phyloP scores from a whole-genome alignment of 2,888 invertebrate genomes.

The Mythimna vitellina region DNA sequence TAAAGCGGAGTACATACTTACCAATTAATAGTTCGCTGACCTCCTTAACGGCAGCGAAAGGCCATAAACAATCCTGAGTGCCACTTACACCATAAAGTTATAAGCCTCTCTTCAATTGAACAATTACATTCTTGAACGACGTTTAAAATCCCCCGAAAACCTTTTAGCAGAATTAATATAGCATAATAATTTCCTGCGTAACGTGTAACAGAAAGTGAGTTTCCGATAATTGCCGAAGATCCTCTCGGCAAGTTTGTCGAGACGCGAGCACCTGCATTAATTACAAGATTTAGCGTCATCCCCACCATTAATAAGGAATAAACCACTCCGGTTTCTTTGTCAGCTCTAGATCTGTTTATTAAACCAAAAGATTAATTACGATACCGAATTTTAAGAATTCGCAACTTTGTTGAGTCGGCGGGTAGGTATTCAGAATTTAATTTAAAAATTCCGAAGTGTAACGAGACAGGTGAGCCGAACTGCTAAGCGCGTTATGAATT shows the following conservation, averaged over 20 bases:
- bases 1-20: slow-evolving; percentile 51
- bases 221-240: slow-evolving; percentile 84
- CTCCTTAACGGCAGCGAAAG: slow-evolving; percentile 66
- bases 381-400: slow-evolving; percentile 87
- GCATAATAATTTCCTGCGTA: slow-evolving; percentile 79
- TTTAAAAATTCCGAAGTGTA: slow-evolving; percentile 90
- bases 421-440: slow-evolving; percentile 87
- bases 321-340: slow-evolving; percentile 79
- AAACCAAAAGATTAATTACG: slow-evolving; percentile 88
- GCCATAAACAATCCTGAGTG: slow-evolving; percentile 66
- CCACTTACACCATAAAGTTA: slow-evolving; percentile 70
- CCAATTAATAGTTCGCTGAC: slow-evolving; percentile 63
- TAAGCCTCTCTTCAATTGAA: slow-evolving; percentile 74
- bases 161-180: slow-evolving; percentile 82
- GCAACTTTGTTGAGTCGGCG: slow-evolving; percentile 85
- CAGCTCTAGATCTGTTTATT: slow-evolving; percentile 81
- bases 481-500: slow-evolving; percentile 90
- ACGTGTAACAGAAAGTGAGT: slow-evolving; percentile 81
- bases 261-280: slow-evolving; percentile 87
- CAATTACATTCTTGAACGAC: slow-evolving; percentile 75
- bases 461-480: slow-evolving; percentile 89
- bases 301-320: slow-evolving; percentile 86
- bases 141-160: slow-evolving; percentile 74
- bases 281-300: slow-evolving; percentile 87
- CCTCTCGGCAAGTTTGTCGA: slow-evolving; percentile 76